Evolutionary conservation across 2,888 invertebrate species (phyloP), one percentile per base, ranked within the genome.

Genomic region (Troides helena): DNA sequence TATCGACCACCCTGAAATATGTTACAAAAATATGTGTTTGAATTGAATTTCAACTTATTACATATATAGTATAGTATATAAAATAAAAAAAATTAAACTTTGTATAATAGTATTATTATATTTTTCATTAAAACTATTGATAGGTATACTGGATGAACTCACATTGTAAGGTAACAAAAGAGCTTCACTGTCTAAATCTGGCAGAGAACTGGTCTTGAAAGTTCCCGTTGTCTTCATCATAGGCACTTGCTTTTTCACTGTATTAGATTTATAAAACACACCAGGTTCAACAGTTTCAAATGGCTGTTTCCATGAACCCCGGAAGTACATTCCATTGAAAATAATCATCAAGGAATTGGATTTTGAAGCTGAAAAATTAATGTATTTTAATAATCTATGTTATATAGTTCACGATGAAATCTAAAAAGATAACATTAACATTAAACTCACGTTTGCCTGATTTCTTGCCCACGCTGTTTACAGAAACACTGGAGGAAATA

Each of bases 301-400:
- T 0, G 95, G 90, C 39, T 93, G 92, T 72, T 94, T 93, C 97
- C 97, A 97, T 17, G 93, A 94, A n/a, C 96, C 96, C 74, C 95
- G 95, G 91, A 96, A 97, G 83, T 96, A 96, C 78, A 97, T 90
- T 0, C 96, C 96, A 77, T 96, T 97, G 76, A 96, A 95, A 63
- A 97, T 89, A 50, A 97, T 85, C 88, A 96, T 93, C 76, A 94
- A 88, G 0, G 95, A 94, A 58, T 94, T 93, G 0, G 93, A 82
- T 62, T 83, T 82, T 58, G 89, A 81, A 21, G 86, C 88, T 90
- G 78, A 17, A 86, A 68, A 12, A 36, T 56, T 2, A 67, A 39
- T 53, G n/a, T 3, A 7, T n/a, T n/a, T 3, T 53, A 4, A n/a
- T 64, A 14, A 23, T 23, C 18, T 50, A 46, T 14, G 50, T 67